Conservation (phyloP, 2,797 vertebrate species). For the Megalops cyprinoides region DNA sequence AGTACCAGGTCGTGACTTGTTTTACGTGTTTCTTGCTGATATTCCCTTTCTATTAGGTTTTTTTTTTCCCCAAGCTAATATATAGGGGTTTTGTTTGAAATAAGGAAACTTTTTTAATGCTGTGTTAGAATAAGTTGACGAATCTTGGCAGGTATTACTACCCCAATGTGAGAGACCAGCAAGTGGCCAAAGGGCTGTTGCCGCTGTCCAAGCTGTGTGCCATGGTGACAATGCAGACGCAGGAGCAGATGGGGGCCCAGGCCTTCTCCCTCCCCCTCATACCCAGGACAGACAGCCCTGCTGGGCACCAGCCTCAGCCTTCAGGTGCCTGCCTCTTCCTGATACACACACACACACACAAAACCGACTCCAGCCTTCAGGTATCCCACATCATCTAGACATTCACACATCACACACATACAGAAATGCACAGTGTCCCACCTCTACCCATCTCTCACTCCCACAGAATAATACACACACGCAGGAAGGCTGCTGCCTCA, state of each 20-base stretch:
- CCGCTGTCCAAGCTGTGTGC: constrained; percentile 91
- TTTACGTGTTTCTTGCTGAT: no score
- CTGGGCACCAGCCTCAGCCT: constrained; percentile 61
- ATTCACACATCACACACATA: not conserved
- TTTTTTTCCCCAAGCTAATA: not conserved
- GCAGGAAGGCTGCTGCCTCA: not conserved
- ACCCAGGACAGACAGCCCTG: constrained; percentile 68
- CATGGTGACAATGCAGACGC: constrained; percentile 88
- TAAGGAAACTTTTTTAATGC: no score
- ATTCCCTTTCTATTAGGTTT: no score
- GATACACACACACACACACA: not conserved
- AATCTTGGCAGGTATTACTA: constrained; percentile 88
- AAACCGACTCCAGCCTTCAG: not conserved
- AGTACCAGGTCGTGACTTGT: no score
- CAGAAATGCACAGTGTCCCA: not conserved
- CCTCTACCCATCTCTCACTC: no score
- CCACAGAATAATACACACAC: no score
- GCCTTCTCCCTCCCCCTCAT: constrained; percentile 85
- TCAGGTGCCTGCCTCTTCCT: constrained; percentile 80
- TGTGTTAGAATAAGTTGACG: not conserved
- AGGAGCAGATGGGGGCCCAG: constrained; percentile 77
- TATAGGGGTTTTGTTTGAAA: no score
- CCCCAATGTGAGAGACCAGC: constrained; percentile 93
- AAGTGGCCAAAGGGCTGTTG: constrained; percentile 86
- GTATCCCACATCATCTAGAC: no score